phyloP scores from a whole-genome alignment of 2,113 vertebrate species.

The Carassius carassius region DNA sequence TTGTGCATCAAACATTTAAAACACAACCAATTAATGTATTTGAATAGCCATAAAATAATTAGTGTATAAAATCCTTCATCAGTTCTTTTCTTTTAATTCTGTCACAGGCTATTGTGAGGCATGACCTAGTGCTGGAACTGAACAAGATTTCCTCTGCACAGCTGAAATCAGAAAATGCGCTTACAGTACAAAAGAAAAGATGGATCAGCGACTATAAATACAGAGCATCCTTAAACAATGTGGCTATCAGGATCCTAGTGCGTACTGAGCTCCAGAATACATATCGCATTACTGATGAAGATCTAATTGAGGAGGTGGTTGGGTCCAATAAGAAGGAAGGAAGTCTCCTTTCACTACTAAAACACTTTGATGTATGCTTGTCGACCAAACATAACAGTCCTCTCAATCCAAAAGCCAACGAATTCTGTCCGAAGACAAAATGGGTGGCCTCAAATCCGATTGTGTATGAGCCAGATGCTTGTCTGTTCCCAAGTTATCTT shows the following conservation, averaged over 20 bases:
- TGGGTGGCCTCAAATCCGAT: slow-evolving; percentile 50
- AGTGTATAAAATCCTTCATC: neutral
- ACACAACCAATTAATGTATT: neutral
- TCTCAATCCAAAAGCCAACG: slow-evolving; percentile 67
- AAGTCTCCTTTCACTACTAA: slow-evolving; percentile 71
- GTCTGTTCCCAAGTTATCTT: slow-evolving; percentile 73
- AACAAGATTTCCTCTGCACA: slow-evolving; percentile 59
- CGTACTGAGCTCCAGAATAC: slow-evolving; percentile 59
- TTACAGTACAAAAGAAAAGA: slow-evolving; percentile 59
- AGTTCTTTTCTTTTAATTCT: neutral
- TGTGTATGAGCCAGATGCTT: slow-evolving; percentile 48
- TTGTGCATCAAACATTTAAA: slow-evolving; percentile 16
- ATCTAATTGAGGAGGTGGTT: slow-evolving; percentile 70
- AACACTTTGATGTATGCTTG: slow-evolving; percentile 76
- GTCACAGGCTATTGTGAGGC: slow-evolving; percentile 69
- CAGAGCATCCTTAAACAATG: slow-evolving; percentile 70
- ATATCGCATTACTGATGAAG: slow-evolving; percentile 46
- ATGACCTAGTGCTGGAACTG: slow-evolving; percentile 65
- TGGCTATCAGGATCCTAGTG: slow-evolving; percentile 69
- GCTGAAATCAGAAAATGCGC: slow-evolving; percentile 51
- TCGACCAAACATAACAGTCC: slow-evolving; percentile 46
- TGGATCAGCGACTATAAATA: slow-evolving; percentile 67
- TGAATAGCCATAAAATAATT: neutral
- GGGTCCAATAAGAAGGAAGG: slow-evolving; percentile 60
- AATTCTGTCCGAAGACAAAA: slow-evolving; percentile 62